Conservation (phyloP, 2,888 invertebrate species). For the Eristalinus sepulchralis region DNA sequence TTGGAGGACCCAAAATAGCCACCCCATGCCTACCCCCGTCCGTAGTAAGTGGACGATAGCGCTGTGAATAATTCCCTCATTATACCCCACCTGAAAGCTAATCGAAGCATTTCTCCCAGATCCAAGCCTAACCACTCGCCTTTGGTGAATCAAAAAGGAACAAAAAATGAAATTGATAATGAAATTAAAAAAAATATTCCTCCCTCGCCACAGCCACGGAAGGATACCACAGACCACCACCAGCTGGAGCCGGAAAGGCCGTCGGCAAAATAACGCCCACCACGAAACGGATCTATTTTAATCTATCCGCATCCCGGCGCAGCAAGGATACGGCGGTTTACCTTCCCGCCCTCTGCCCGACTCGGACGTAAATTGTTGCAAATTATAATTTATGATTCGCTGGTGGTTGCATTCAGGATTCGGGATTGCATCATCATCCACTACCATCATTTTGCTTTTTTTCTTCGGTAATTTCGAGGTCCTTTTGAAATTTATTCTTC, state of each 20-base stretch:
- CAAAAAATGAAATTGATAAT: conserved; percentile 24
- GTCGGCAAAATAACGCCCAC: not conserved
- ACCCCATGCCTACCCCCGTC: not conserved
- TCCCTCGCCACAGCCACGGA: not conserved
- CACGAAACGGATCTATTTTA: conserved; percentile 17
- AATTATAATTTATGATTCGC: conserved; percentile 62
- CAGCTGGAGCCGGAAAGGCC: conserved; percentile 23
- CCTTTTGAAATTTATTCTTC: conserved; percentile 2
- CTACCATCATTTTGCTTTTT: conserved; percentile 4
- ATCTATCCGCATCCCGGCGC: conserved; percentile 19
- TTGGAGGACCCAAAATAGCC: not conserved
- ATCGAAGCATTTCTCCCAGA: conserved; percentile 21
- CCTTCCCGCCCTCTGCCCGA: not conserved
- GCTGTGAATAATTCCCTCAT: conserved; percentile 56
- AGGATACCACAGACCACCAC: not conserved
- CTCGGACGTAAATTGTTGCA: conserved; percentile 49
- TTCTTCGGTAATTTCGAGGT: no score
- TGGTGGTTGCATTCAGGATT: conserved; percentile 36
- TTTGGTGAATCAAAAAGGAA: not conserved
- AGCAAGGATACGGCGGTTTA: not conserved
- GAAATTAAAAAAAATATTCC: conserved; percentile 37
- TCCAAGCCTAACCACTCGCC: not conserved
- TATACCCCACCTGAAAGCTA: conserved; percentile 34
- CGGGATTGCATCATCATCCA: conserved; percentile 60
- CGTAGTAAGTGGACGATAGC: not conserved